These are phyloP conservation scores for Protonibea diacanthus DNA, from an alignment of 2,797 vertebrate genomes.

Conservation along the genomic window DNA sequence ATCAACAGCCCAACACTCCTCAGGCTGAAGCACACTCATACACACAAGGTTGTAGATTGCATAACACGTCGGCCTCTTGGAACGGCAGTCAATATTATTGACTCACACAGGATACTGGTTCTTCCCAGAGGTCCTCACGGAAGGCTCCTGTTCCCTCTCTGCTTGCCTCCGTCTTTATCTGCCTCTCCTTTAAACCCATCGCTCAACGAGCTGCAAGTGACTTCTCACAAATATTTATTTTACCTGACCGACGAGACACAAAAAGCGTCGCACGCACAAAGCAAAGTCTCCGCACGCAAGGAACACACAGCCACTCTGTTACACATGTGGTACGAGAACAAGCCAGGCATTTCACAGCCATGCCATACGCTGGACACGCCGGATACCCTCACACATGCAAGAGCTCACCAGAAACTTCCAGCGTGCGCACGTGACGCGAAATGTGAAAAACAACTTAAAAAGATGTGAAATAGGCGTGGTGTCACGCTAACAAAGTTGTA, in stretches of 20 bases:
- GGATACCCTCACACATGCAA: slow-evolving; percentile 23
- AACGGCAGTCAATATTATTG: slow-evolving; percentile 77
- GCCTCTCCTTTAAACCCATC: slow-evolving; percentile 19
- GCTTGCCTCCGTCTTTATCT: slow-evolving; percentile 22
- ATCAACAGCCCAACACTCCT: slow-evolving; percentile 43
- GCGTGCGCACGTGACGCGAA: slow-evolving; percentile 28
- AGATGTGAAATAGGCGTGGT: slow-evolving; percentile 42
- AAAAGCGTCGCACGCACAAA: background rate
- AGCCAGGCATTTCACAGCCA: slow-evolving; percentile 23
- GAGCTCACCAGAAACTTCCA: slow-evolving; percentile 9
- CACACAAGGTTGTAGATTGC: slow-evolving; percentile 66
- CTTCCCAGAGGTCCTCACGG: slow-evolving; percentile 53
- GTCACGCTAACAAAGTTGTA: slow-evolving; percentile 46
- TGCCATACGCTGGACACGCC: slow-evolving; percentile 1
- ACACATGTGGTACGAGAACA: background rate
- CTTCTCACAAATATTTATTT: background rate
- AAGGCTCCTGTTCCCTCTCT: slow-evolving; percentile 37
- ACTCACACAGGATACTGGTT: slow-evolving; percentile 58
- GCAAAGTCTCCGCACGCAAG: background rate
- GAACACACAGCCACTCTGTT: background rate
- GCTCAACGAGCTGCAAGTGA: background rate
- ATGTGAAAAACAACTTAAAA: slow-evolving; percentile 53
- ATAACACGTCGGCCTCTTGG: slow-evolving; percentile 68
- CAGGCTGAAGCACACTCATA: slow-evolving; percentile 52
- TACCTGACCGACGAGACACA: background rate